These are phyloP conservation scores for Lepidurus packardi DNA, from an alignment of 1,140 invertebrate species.

Conservation along the genomic window DNA sequence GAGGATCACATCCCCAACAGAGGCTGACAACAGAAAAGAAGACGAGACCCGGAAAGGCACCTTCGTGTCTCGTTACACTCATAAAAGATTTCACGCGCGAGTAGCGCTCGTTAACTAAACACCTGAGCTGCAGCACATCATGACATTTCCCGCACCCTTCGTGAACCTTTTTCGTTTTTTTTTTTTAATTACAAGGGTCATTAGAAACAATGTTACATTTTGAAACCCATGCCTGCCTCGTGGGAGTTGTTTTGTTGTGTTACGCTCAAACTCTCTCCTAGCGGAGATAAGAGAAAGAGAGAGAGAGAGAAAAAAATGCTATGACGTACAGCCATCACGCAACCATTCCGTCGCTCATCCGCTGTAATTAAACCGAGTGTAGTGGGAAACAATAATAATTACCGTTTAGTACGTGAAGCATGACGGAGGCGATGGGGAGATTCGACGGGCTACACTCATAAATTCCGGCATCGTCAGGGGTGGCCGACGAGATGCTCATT, in stretches of 20 bases:
- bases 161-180: not conserved
- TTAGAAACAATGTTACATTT: slow-evolving; percentile 9
- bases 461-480: slow-evolving; percentile 23
- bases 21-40: not conserved
- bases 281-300: not conserved
- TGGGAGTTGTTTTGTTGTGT: not conserved
- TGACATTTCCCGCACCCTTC: slow-evolving; percentile 7
- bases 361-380: not conserved
- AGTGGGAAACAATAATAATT: slow-evolving; percentile 22
- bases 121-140: slow-evolving; percentile 20
- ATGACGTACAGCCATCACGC: not conserved
- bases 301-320: not conserved
- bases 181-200: slow-evolving; percentile 10
- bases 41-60: slow-evolving; percentile 3
- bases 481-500: slow-evolving; percentile 26
- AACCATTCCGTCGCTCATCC: slow-evolving; percentile 4
- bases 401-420: slow-evolving; percentile 33
- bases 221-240: not conserved
- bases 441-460: slow-evolving; percentile 31
- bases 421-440: slow-evolving; percentile 31
- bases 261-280: slow-evolving; percentile 6
- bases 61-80: slow-evolving; percentile 14
- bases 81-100: slow-evolving; percentile 21
- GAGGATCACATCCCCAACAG: not conserved
- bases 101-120: not conserved